Conservation (phyloP, 1,140 invertebrate genomes). For the Drosophila watanabei region DNA sequence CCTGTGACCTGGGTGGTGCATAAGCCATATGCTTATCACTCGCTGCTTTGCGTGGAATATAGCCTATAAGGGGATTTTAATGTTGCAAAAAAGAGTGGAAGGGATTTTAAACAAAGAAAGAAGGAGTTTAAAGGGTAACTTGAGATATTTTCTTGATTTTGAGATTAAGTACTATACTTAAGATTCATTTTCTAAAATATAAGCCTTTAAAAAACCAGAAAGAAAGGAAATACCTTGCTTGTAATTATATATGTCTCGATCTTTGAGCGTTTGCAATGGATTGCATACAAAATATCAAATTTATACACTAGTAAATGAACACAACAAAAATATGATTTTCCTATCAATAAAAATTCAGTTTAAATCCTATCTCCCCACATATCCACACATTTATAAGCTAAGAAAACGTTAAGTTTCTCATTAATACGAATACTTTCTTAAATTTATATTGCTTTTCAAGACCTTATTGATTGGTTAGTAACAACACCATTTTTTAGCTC, state of each 20-base stretch:
- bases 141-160: not conserved
- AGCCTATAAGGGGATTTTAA: constrained; percentile 5
- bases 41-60: not conserved
- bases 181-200: not conserved
- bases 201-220: not conserved
- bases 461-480: no score
- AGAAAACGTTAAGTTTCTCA: not conserved
- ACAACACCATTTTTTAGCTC: not conserved
- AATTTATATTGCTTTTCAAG: not conserved
- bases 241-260: no score
- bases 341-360: no score
- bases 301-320: no score
- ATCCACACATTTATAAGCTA: not conserved
- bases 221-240: not conserved
- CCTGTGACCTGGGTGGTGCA: constrained; percentile 2
- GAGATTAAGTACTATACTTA: not conserved
- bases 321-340: no score
- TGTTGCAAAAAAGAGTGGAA: not conserved
- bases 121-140: not conserved
- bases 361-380: no score
- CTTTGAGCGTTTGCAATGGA: no score
- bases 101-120: not conserved
- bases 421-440: not conserved
- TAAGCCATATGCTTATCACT: constrained; percentile 17
- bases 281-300: no score